These are phyloP conservation scores for Rhincodon typus DNA, from an alignment of 2,797 vertebrate species.

Conservation along the genomic window DNA sequence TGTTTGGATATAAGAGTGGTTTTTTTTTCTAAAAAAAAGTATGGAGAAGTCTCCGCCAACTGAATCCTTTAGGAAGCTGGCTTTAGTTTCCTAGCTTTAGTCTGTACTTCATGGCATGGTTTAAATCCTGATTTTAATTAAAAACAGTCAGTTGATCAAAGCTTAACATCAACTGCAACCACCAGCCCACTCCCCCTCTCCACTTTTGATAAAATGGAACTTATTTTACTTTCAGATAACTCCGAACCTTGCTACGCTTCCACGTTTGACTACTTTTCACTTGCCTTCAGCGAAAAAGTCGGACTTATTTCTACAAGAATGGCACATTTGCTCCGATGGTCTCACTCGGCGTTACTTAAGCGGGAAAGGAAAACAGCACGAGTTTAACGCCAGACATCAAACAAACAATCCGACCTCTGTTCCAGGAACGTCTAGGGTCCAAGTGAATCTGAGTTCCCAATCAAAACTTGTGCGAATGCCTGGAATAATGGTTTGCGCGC, in stretches of 20 bases:
- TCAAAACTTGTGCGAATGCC: not conserved
- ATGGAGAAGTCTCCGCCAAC: not conserved
- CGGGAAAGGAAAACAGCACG: not conserved
- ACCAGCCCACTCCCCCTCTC: not conserved
- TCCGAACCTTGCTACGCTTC: not conserved
- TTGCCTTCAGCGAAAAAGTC: not conserved
- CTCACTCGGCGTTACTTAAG: not conserved
- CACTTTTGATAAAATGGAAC: not conserved
- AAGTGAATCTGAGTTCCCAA: not conserved
- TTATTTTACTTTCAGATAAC: not conserved
- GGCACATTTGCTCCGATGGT: not conserved
- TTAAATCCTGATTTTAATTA: slow-evolving; percentile 33
- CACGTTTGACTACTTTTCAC: not conserved
- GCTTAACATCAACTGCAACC: not conserved
- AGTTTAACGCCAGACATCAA: not conserved
- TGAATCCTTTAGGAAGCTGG: not conserved
- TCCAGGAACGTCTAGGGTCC: not conserved
- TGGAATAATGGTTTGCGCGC: slow-evolving; percentile 4
- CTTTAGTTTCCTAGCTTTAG: not conserved
- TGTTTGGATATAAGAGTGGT: too few species aligned
- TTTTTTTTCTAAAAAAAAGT: not conserved
- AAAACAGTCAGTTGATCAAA: slow-evolving; percentile 30
- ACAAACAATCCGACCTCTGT: slow-evolving; percentile 12
- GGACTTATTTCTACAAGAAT: not conserved
- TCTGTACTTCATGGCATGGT: not conserved